phyloP scores from a whole-genome alignment of 1,140 invertebrate species.

The Aphidius gifuensis region DNA sequence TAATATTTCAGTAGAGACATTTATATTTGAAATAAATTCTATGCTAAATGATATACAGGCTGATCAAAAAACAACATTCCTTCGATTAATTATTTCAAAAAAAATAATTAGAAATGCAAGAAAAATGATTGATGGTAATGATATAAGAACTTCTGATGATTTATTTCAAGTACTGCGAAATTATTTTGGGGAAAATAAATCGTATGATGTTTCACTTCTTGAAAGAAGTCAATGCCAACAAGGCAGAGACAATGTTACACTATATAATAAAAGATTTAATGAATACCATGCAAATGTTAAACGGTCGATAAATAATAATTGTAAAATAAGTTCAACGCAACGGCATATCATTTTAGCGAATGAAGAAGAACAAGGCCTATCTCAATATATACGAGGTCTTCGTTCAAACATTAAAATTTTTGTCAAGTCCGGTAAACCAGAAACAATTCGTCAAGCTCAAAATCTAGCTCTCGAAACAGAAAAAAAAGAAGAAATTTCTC shows the following conservation, averaged over 20 bases:
- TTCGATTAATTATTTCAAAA: slow-evolving; percentile 11
- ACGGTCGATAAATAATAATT: slow-evolving; percentile 8
- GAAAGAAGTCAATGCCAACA: slow-evolving; percentile 19
- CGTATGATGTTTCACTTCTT: slow-evolving; percentile 2
- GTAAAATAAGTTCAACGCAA: background rate
- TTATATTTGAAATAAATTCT: background rate
- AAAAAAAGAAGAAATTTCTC: slow-evolving; percentile 11
- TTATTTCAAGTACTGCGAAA: slow-evolving; percentile 1
- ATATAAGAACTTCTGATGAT: slow-evolving; percentile 7
- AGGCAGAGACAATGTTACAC: background rate
- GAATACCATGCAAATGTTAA: slow-evolving; percentile 8
- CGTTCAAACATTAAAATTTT: slow-evolving; percentile 14
- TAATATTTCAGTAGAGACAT: slow-evolving; percentile 12
- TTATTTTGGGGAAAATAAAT: slow-evolving; percentile 14
- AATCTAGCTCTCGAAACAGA: slow-evolving; percentile 17
- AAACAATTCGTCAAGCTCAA: slow-evolving; percentile 7
- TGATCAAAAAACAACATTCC: slow-evolving; percentile 3
- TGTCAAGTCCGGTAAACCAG: slow-evolving; percentile 12
- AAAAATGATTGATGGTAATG: slow-evolving; percentile 16
- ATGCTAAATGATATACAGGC: slow-evolving; percentile 1
- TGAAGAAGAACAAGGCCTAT: slow-evolving; percentile 9
- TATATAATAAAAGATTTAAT: slow-evolving; percentile 12
- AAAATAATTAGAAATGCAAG: slow-evolving; percentile 13
- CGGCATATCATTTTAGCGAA: slow-evolving; percentile 3
- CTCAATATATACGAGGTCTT: slow-evolving; percentile 9